Evolutionary conservation across 1,140 invertebrate species (phyloP).

Genomic region (Ylistrum balloti): DNA sequence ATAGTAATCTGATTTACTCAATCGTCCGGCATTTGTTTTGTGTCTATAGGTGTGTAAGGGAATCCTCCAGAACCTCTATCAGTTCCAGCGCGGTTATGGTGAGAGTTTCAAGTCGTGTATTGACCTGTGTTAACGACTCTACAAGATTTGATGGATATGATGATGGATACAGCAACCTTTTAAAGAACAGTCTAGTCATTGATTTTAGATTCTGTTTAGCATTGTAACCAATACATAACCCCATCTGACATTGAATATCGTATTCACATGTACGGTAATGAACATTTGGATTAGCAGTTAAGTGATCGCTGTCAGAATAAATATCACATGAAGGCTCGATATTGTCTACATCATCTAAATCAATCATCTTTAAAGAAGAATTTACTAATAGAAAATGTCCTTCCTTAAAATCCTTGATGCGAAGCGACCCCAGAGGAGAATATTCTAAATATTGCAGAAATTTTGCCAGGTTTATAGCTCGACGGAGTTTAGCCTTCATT

Average conservation of each 20-base stretch:
- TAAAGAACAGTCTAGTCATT: constrained; percentile 77
- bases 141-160: constrained; percentile 68
- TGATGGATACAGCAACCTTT: constrained; percentile 71
- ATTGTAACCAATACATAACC: constrained; percentile 78
- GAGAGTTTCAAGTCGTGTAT: constrained; percentile 66
- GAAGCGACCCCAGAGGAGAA: constrained; percentile 78
- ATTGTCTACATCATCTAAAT: constrained; percentile 80
- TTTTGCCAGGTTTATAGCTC: constrained; percentile 73
- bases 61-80: not conserved
- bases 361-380: constrained; percentile 77
- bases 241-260: constrained; percentile 71
- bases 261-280: constrained; percentile 70
- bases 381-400: constrained; percentile 78
- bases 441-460: constrained; percentile 78
- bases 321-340: constrained; percentile 77
- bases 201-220: constrained; percentile 79
- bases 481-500: constrained; percentile 67
- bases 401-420: constrained; percentile 79
- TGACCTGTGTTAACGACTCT: constrained; percentile 61
- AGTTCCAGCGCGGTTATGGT: constrained; percentile 60
- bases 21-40: not conserved
- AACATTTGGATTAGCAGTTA: constrained; percentile 15
- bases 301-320: constrained; percentile 54
- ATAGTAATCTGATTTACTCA: not conserved
- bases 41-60: not conserved